Conservation (phyloP, 2,797 vertebrate genomes). For the Poeciliopsis turneri region DNA sequence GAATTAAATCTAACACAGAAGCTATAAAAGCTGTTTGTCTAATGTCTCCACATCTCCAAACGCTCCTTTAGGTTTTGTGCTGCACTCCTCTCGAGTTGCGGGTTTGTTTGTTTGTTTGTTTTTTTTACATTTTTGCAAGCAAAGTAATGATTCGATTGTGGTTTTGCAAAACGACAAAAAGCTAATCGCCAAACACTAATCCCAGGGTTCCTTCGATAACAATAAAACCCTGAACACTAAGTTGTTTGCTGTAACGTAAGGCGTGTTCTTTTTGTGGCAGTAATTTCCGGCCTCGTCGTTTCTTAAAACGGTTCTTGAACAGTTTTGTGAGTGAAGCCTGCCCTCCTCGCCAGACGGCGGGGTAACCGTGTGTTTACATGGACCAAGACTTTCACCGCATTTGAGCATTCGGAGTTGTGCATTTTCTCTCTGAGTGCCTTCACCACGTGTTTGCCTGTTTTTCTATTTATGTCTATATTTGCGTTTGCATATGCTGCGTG, state of each 20-base stretch:
- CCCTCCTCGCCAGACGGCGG: conserved; percentile 48
- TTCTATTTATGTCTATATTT: conserved; percentile 70
- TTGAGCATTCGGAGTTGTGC: conserved; percentile 26
- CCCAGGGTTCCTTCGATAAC: background rate
- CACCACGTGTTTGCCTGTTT: conserved; percentile 43
- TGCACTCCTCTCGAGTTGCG: background rate
- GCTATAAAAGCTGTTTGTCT: background rate
- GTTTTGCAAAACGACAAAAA: conserved; percentile 2
- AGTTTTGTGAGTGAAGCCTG: conserved; percentile 18
- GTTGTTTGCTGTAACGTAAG: background rate
- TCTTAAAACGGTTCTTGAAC: background rate
- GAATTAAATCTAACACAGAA: background rate
- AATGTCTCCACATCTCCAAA: background rate
- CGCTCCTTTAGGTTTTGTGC: conserved; percentile 9
- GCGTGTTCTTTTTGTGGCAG: background rate
- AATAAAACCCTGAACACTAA: background rate
- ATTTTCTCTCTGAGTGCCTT: conserved; percentile 31
- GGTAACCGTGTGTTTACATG: conserved; percentile 13
- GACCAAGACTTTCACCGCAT: conserved; percentile 2
- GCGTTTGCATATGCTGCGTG: conserved; percentile 69
- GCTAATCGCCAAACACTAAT: conserved; percentile 1
- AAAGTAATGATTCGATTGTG: background rate
- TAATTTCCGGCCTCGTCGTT: background rate
- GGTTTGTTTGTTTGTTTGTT: background rate
- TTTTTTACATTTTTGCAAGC: background rate